Conservation (phyloP, 2,113 vertebrate genomes). For the Alces alces region DNA sequence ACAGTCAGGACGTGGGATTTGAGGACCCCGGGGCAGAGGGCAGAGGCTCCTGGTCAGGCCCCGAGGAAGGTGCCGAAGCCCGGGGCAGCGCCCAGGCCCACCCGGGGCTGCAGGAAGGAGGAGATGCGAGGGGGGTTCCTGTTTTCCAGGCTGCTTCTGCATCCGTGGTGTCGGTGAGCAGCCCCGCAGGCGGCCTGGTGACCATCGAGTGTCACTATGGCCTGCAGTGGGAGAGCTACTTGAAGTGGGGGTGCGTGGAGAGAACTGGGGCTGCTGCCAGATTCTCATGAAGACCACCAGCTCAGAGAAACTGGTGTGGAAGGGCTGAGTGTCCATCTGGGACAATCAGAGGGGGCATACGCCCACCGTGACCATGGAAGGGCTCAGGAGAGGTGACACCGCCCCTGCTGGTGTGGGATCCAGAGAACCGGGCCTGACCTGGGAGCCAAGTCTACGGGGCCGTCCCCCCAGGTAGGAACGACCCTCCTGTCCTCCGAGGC, state of each 20-base stretch:
- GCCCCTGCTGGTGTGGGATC: constrained; percentile 18
- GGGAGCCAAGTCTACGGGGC: fast-evolving
- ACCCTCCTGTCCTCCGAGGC: not conserved
- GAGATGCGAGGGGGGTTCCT: not conserved
- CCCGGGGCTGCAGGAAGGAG: not conserved
- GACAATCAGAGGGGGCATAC: fast-evolving
- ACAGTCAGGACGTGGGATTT: not conserved
- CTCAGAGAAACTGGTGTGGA: fast-evolving
- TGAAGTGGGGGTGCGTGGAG: not conserved
- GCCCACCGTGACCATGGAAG: not conserved
- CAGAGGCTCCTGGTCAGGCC: not conserved
- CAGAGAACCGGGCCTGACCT: fast-evolving
- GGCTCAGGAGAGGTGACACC: fast-evolving
- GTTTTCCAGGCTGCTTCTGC: not conserved
- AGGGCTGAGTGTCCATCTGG: not conserved
- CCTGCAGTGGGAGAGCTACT: fast-evolving
- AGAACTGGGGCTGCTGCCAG: fast-evolving
- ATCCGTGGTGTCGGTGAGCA: fast-evolving
- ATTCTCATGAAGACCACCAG: fast-evolving
- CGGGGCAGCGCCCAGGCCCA: fast-evolving
- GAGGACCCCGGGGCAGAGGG: not conserved
- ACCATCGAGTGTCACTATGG: not conserved
- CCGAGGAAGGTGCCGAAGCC: not conserved
- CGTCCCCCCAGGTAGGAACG: not conserved
- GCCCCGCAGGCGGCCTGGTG: fast-evolving